A percentile compares a stretch with the other conserved stretches of the same genome.
These are phyloP conservation scores for Agapostemon virescens DNA, from an alignment of 2,888 invertebrate genomes.

Conservation along the genomic window DNA sequence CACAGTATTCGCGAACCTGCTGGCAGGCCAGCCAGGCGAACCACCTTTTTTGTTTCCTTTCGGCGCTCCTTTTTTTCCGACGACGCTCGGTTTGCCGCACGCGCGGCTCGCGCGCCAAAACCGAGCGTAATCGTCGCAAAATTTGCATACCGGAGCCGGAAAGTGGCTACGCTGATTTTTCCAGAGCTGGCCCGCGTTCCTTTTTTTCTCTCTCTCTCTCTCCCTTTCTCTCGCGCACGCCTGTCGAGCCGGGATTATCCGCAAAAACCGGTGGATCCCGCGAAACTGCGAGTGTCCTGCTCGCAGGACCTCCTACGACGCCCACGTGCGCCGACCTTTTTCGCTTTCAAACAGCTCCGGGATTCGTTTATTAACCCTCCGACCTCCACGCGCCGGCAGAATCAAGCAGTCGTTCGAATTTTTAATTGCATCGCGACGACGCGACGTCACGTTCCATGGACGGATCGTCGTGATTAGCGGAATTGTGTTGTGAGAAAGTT, in stretches of 20 bases:
- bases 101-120: conserved; percentile 58
- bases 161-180: conserved; percentile 72
- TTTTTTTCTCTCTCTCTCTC: conserved; percentile 37
- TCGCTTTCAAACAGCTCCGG: neutral
- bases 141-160: conserved; percentile 77
- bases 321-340: conserved; percentile 9
- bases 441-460: conserved; percentile 5
- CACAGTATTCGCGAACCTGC: conserved; percentile 19
- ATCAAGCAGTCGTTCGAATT: conserved; percentile 60
- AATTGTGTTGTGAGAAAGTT: conserved; percentile 61
- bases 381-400: conserved; percentile 1
- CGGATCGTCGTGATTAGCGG: conserved; percentile 62
- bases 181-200: conserved; percentile 61
- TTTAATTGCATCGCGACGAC: conserved; percentile 55
- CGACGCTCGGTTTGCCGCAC: conserved; percentile 56
- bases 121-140: conserved; percentile 75
- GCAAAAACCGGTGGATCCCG: conserved; percentile 59
- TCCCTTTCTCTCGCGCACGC: conserved; percentile 20
- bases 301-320: neutral
- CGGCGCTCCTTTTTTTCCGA: conserved; percentile 48
- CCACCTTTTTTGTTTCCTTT: conserved; percentile 63
- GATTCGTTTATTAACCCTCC: conserved; percentile 50
- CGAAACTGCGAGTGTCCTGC: conserved; percentile 30
- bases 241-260: conserved; percentile 49
- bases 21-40: conserved; percentile 43